These are phyloP conservation scores for Ricordea florida DNA, from an alignment of 92 coral and sea anemone genomes.

Conservation along the genomic window DNA sequence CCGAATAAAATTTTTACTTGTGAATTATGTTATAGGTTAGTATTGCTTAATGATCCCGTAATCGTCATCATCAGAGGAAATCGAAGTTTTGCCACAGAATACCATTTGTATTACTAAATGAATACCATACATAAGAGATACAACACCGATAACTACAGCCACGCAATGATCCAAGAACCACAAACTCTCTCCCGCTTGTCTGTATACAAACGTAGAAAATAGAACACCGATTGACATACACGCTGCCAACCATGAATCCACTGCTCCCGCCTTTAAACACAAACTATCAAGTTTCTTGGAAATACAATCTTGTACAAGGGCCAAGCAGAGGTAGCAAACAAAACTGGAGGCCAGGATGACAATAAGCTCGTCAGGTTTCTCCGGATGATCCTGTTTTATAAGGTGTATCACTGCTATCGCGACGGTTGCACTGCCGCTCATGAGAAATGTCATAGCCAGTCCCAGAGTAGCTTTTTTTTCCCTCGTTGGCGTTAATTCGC, in stretches of 20 bases:
- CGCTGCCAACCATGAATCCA: constrained; percentile 74
- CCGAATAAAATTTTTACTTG: too few species aligned
- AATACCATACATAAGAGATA: constrained; percentile 67
- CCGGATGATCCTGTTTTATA: constrained; percentile 46
- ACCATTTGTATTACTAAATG: constrained; percentile 31
- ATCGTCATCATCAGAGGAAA: too few species aligned
- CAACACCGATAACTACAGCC: constrained; percentile 57
- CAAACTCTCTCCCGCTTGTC: constrained; percentile 18
- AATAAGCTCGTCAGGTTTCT: constrained; percentile 61
- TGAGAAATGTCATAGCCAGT: constrained; percentile 64
- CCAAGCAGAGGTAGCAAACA: constrained; percentile 39
- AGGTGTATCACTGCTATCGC: constrained; percentile 63
- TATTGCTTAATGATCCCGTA: not conserved
- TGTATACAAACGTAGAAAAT: constrained; percentile 65
- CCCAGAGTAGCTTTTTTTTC: constrained; percentile 74
- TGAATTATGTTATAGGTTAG: not conserved
- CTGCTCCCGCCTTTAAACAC: constrained; percentile 68
- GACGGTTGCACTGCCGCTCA: constrained; percentile 68
- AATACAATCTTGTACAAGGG: constrained; percentile 65
- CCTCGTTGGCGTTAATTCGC: constrained; percentile 48
- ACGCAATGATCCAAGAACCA: constrained; percentile 84
- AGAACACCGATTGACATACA: constrained; percentile 74
- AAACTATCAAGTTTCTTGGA: constrained; percentile 63
- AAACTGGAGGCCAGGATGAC: constrained; percentile 67
- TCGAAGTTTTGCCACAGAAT: not conserved